These are phyloP conservation scores for Desoria tigrina DNA, from an alignment of 2,888 invertebrate genomes.

Conservation along the genomic window DNA sequence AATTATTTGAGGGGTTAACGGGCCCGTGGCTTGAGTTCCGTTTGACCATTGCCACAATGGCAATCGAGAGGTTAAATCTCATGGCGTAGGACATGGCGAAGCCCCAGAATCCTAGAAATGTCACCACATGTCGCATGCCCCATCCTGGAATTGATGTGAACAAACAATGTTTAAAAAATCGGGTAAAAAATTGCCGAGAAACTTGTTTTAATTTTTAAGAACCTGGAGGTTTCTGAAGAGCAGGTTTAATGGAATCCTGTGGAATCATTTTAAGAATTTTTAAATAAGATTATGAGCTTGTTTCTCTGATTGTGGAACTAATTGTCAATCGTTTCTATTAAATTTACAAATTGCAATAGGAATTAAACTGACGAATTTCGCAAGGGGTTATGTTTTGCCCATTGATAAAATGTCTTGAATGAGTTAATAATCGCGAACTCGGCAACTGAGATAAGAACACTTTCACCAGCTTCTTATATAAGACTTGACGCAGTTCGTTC, in stretches of 20 bases:
- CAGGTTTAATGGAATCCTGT: constrained; percentile 21
- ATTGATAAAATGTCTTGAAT: no score
- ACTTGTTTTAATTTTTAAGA: not conserved
- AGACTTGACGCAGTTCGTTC: no score
- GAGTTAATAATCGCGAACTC: no score
- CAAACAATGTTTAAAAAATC: constrained; percentile 10
- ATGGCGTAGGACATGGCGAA: constrained; percentile 48
- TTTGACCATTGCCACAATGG: constrained; percentile 51
- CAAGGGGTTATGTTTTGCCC: no score
- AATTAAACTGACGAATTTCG: no score
- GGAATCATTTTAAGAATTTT: constrained; percentile 11
- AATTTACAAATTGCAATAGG: no score
- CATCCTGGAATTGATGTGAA: constrained; percentile 39
- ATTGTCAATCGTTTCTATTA: no score
- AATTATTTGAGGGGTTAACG: constrained; percentile 10
- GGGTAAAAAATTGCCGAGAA: not conserved
- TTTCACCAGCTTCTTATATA: no score
- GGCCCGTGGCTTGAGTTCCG: constrained; percentile 26
- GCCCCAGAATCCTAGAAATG: constrained; percentile 39
- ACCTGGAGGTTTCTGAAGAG: constrained; percentile 35
- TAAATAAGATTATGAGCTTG: no score
- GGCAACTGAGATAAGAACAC: no score
- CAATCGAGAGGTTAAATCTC: constrained; percentile 48
- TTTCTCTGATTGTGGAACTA: no score
- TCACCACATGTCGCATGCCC: constrained; percentile 36